Base-by-base conservation (phyloP, 1,140 invertebrate species). In the Agrypnia vestita region DNA sequence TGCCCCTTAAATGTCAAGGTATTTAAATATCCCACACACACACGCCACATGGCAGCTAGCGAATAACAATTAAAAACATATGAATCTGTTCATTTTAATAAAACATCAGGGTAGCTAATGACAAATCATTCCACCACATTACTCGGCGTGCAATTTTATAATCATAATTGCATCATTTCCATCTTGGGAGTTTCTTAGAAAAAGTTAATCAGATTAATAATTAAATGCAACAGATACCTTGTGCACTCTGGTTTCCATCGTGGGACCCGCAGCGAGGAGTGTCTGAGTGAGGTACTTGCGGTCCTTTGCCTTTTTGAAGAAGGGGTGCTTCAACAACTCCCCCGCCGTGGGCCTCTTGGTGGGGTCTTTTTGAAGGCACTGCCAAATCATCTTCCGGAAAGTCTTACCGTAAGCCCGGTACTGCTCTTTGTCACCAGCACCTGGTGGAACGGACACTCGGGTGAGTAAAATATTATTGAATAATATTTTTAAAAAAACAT, bases 401-500 rank as follows among this genome's bases (percentile, higher is more conserved):
- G 96, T 97, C 90, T 99, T 99, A 35, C 98, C 97, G 86, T 99
- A 99, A 8, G 94, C 94, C 90, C 98, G 99, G 85, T 99, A 99
- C 86, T 99, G 98, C 86, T 99, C 98, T 86, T 98, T 99, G 80
- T 98, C 96, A 83, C 98, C 97, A 0, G 97, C 96, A 46, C 93
- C 91, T 89, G 76, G 15, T 84, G 9, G n/a, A 9, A 67, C 62
- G 8, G 11, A 1, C 11, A 51, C 11, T 51, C 49, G 8, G 8
- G n/a, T 51, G 3, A 51, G 49, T 51, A 13, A 1, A 51, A 15
- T 35, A 35, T 35, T 35, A 35, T 35, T 35, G 25, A 35, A 35
- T 35, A 3, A 35, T 35, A 35, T 35, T 35, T n/a, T 35, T 35
- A 35, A 35, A 35, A 35, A 35, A 35, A 35, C 25, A 35, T 35